Evolutionary conservation across 2,888 invertebrate genomes (phyloP), one percentile per base, ranked within the genome.

Genomic region (Erebia ligea): DNA sequence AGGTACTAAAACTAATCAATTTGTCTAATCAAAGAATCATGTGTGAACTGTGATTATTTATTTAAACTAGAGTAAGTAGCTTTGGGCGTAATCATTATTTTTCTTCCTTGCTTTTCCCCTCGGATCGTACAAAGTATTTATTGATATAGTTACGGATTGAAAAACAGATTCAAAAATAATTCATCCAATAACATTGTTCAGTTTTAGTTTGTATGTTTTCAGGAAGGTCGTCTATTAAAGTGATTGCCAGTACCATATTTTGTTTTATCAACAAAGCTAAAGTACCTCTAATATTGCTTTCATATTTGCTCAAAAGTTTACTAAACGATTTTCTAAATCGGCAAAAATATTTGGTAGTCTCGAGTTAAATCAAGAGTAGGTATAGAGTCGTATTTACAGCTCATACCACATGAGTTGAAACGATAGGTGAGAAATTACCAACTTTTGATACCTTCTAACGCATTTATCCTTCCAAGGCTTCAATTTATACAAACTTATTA

Each of bases 261-360:
- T 62, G 48, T 62, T 62, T 54, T 42, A 52, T 52, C 21, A 56
- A 50, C 42, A 45, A 54, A 42, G 42, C 42, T 40, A 42, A 45
- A 10, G 11, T 50, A 62, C 19, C 34, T 9, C 21, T 45, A 56
- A 61, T 65, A 70, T 64, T 59, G 59, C 62, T 40, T 50, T 25
- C 59, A 45, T 59, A 64, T 70, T 72, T 68, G 17, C 40, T 15
- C 70, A 62, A 48, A 19, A 62, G 21, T 21, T 62, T 48, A 21
- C 5, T 54, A 19, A 42, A 61, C 19, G 45, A 13, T 21, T 45
- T 45, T 42, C 6, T 17, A 9, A 2, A 42, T 5, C 6, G 45
- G 13, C 56, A 45, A 19, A 19, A 13, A 19, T 45, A 19, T 19
- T 45, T 61, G 42, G 11, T 1, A 45, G 13, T 45, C 13, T 45